Percentiles rank a stretch among this genome's conserved stretches.
These are phyloP conservation scores for Mormyrops attenuatus DNA, from an alignment of 2,797 vertebrate species.

Conservation along the genomic window DNA sequence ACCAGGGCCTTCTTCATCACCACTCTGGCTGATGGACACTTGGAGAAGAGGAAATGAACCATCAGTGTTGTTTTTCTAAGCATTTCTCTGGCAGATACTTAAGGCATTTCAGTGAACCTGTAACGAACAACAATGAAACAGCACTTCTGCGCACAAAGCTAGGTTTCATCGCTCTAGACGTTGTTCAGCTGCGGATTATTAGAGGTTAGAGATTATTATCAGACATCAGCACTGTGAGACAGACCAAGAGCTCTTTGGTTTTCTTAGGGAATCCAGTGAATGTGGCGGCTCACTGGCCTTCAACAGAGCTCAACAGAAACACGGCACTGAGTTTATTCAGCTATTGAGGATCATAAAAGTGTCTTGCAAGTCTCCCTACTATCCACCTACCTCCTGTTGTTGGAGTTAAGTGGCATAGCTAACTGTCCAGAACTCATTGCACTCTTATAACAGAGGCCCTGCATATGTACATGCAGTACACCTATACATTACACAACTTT, in stretches of 20 bases:
- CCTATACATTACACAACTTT: not conserved
- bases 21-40: conserved; percentile 57
- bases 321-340: not conserved
- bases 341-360: not conserved
- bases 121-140: not conserved
- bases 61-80: not conserved
- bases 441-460: not conserved
- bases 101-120: not conserved
- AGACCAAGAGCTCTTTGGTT: not conserved
- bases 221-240: not conserved
- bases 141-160: not conserved
- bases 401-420: not conserved
- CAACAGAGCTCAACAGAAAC: not conserved
- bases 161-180: not conserved
- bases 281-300: not conserved
- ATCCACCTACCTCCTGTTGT: not conserved
- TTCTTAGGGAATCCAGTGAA: not conserved
- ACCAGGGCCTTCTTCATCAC: conserved; percentile 49
- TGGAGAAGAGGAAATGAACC: conserved; percentile 32
- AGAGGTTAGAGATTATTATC: not conserved
- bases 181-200: not conserved
- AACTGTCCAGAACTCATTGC: not conserved
- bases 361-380: not conserved
- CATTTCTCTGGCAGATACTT: not conserved
- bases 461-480: not conserved